Conservation (phyloP, 2,113 vertebrate genomes). For the Ochotona princeps region DNA sequence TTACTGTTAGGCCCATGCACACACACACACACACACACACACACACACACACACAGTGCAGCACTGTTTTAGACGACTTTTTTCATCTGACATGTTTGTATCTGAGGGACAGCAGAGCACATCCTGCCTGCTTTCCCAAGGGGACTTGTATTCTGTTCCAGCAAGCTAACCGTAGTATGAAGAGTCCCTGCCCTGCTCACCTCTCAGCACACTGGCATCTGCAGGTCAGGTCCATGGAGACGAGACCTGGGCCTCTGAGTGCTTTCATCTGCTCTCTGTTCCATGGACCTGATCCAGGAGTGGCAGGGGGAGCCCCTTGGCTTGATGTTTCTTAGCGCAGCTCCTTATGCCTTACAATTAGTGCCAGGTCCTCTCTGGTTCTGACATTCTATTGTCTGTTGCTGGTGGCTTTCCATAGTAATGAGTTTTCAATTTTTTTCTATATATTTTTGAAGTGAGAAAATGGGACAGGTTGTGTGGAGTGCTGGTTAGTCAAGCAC, state of each 20-base stretch:
- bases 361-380: background rate
- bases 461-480: background rate
- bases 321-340: background rate
- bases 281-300: background rate
- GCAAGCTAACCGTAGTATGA: background rate
- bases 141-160: background rate
- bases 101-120: background rate
- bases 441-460: slow-evolving; percentile 51
- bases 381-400: slow-evolving; percentile 29
- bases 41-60: background rate
- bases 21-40: background rate
- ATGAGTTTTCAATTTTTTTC: slow-evolving; percentile 24
- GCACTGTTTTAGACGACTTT: background rate
- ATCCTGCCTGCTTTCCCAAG: fast-evolving
- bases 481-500: slow-evolving; percentile 22
- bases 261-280: background rate
- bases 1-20: background rate
- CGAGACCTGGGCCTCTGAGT: background rate
- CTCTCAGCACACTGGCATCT: background rate
- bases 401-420: slow-evolving; percentile 8
- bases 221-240: background rate
- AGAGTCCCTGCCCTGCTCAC: background rate
- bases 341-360: slow-evolving; percentile 18
- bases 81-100: background rate
- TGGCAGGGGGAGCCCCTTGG: background rate